Conservation (phyloP, 2,113 vertebrate species). For the Protobothrops flavoviridis region DNA sequence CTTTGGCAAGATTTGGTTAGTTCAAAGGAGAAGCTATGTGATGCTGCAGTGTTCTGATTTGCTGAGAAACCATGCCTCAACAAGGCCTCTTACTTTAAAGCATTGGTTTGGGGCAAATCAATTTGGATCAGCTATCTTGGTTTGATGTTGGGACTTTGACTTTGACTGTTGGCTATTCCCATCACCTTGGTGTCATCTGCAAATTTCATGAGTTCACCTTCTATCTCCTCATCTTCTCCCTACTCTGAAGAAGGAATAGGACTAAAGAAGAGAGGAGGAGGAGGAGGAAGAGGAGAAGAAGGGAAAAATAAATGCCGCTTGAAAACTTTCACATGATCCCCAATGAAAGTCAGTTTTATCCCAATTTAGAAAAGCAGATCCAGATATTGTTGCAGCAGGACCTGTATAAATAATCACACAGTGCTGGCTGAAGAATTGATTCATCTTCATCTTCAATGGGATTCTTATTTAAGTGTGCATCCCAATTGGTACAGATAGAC, state of each 20-base stretch:
- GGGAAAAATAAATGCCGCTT: not conserved
- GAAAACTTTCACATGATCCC: not conserved
- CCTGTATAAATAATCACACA: not conserved
- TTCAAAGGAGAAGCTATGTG: not conserved
- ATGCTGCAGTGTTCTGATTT: not conserved
- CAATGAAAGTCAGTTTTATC: not conserved
- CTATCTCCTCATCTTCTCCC: not conserved
- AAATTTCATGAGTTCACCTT: not conserved
- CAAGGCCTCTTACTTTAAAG: not conserved
- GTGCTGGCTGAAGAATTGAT: not conserved
- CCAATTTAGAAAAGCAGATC: not conserved
- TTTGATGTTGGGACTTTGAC: not conserved
- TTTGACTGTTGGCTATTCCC: not conserved
- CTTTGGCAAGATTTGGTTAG: not conserved
- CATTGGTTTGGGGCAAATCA: not conserved
- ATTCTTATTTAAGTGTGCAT: not conserved
- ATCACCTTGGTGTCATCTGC: not conserved
- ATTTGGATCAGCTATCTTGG: not conserved
- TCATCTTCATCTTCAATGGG: not conserved
- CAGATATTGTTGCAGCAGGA: not conserved
- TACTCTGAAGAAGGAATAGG: not conserved
- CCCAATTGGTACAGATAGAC: not conserved
- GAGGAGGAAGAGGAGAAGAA: not conserved
- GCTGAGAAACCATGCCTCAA: not conserved
- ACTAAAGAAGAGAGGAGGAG: not conserved